phyloP scores from a whole-genome alignment of 1,140 invertebrate genomes.

The Drosophila punjabiensis region DNA sequence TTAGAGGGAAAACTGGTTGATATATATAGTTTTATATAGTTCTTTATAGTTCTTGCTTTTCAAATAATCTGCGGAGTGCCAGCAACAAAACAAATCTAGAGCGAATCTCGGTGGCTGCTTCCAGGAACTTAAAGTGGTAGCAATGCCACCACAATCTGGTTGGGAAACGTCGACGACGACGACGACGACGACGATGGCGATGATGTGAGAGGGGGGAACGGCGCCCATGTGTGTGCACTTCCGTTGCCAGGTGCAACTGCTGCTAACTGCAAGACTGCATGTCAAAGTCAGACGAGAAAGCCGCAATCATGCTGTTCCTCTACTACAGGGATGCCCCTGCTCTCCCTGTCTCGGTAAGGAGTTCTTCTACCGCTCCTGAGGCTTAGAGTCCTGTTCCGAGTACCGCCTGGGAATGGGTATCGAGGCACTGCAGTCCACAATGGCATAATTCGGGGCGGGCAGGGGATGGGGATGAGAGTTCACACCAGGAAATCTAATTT shows the following conservation, averaged over 20 bases:
- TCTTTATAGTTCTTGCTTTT: too few species aligned
- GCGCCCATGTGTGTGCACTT: conserved; percentile 21
- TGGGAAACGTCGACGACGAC: not conserved
- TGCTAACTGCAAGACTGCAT: conserved; percentile 41
- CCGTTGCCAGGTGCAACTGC: conserved; percentile 53
- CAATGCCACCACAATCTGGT: conserved; percentile 13
- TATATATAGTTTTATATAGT: too few species aligned
- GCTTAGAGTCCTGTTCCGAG: not conserved
- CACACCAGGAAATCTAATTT: conserved; percentile 13
- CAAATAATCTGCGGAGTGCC: too few species aligned
- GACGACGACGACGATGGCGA: too few species aligned
- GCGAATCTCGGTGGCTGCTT: not conserved
- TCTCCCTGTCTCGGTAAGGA: not conserved
- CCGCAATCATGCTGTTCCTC: conserved; percentile 59
- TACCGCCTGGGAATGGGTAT: not conserved
- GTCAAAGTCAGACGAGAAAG: conserved; percentile 65
- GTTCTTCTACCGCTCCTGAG: conserved; percentile 10
- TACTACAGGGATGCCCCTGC: conserved; percentile 1
- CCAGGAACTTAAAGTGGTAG: conserved; percentile 21
- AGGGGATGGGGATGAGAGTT: too few species aligned
- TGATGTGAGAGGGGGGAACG: not conserved
- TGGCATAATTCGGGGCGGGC: not conserved
- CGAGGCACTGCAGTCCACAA: not conserved
- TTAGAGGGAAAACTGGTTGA: not conserved
- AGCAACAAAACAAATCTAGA: too few species aligned